A percentile compares a stretch with the other conserved stretches of the same genome.
phyloP scores from a whole-genome alignment of 2,113 vertebrate genomes.

The Chaetops frenatus region DNA sequence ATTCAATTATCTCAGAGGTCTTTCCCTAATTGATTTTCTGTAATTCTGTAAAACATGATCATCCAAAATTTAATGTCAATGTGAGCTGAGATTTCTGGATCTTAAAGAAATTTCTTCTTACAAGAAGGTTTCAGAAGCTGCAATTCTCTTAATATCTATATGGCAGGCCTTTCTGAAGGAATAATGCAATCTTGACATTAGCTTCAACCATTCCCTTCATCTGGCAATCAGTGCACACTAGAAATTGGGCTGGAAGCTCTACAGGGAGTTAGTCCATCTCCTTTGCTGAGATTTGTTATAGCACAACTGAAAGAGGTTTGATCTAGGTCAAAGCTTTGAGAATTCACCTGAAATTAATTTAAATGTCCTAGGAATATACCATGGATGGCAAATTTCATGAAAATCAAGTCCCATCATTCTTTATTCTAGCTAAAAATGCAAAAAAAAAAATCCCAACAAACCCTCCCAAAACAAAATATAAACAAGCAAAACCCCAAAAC shows the following conservation, averaged over 20 bases:
- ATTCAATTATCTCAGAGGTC: background rate
- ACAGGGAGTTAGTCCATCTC: background rate
- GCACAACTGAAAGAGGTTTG: background rate
- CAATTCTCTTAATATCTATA: background rate
- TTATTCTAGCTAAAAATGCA: background rate
- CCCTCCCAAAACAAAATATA: too few species aligned
- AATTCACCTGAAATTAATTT: background rate
- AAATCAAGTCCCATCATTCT: background rate
- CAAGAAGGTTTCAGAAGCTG: background rate
- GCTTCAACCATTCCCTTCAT: background rate
- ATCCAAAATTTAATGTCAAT: background rate
- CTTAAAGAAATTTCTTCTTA: background rate
- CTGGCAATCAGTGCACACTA: background rate
- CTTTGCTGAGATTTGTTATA: background rate
- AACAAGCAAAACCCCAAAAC: background rate
- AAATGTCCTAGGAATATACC: background rate
- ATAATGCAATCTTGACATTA: background rate
- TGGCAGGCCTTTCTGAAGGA: background rate
- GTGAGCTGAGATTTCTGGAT: background rate
- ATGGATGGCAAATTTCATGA: background rate
- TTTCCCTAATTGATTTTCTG: background rate
- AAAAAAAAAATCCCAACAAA: background rate
- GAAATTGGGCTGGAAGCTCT: background rate
- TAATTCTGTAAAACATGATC: background rate
- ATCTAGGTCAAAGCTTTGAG: background rate